Conservation (phyloP, 2,113 vertebrate genomes). For the Cyprinodon brontotheroides region DNA sequence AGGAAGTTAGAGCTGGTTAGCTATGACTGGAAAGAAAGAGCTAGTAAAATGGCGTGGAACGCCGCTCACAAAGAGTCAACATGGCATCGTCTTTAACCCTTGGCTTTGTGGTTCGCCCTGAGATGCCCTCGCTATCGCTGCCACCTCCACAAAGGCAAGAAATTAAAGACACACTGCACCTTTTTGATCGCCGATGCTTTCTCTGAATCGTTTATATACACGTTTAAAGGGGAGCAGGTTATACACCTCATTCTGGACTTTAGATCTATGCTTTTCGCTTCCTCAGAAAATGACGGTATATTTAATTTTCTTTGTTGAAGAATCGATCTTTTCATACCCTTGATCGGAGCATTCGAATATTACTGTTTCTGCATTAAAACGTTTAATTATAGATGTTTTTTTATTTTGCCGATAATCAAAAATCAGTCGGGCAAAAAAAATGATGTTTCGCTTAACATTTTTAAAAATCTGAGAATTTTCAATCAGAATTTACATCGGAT, state of each 20-base stretch:
- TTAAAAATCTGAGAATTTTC: conserved; percentile 6
- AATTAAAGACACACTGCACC: conserved; percentile 63
- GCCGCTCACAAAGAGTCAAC: conserved; percentile 60
- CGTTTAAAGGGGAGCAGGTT: conserved; percentile 25
- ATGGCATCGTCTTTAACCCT: conserved; percentile 73
- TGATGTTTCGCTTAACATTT: conserved; percentile 3
- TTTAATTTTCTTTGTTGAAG: not conserved
- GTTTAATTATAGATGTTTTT: not conserved
- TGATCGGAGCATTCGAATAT: not conserved
- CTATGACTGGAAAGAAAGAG: conserved; percentile 61
- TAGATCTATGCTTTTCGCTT: not conserved
- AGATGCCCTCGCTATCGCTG: conserved; percentile 55
- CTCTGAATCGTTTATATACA: conserved; percentile 14
- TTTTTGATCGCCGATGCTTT: conserved; percentile 31
- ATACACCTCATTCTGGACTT: conserved; percentile 29
- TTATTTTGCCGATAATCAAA: not conserved
- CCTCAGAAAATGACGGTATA: not conserved
- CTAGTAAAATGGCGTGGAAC: conserved; percentile 77
- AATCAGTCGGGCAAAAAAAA: conserved; percentile 5
- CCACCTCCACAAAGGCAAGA: conserved; percentile 35
- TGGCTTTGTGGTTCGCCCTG: conserved; percentile 61
- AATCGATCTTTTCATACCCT: not conserved
- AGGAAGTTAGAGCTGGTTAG: conserved; percentile 69
- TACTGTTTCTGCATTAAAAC: not conserved
- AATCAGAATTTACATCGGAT: not conserved